Conservation (phyloP, 2,797 vertebrate genomes). For the Taenioides sp. region DNA sequence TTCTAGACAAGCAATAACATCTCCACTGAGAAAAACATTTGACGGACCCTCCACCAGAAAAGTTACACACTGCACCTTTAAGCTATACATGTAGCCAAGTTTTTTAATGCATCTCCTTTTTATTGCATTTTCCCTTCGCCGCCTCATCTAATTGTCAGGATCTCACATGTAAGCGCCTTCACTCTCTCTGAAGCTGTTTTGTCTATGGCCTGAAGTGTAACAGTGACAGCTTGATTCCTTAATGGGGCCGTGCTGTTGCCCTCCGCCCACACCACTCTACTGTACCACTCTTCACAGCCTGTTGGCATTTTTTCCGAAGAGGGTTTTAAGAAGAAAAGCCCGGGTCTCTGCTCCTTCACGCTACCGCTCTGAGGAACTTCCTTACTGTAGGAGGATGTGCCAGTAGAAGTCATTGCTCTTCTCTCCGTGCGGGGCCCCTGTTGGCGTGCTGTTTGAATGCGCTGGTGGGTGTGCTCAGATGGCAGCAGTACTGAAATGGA, state of each 20-base stretch:
- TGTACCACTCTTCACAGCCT: slow-evolving; percentile 27
- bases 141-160: neutral
- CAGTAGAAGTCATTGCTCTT: slow-evolving; percentile 61
- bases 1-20: no score
- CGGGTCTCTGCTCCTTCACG: slow-evolving; percentile 42
- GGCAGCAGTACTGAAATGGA: slow-evolving; percentile 73
- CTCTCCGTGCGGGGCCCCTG: slow-evolving; percentile 17
- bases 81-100: neutral
- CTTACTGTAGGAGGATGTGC: slow-evolving; percentile 61
- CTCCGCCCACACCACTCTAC: slow-evolving; percentile 37
- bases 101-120: neutral
- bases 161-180: neutral
- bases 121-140: neutral
- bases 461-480: slow-evolving; percentile 67
- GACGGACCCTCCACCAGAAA: no score
- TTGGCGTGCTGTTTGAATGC: slow-evolving; percentile 35
- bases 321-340: slow-evolving; percentile 56
- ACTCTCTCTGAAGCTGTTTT: neutral
- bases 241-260: slow-evolving; percentile 51
- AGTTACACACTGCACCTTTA: no score
- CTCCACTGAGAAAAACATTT: no score
- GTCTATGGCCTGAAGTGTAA: slow-evolving; percentile 36
- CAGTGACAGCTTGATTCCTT: slow-evolving; percentile 56
- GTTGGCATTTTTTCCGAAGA: slow-evolving; percentile 42
- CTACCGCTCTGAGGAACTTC: slow-evolving; percentile 62